Evolutionary conservation across 2,797 vertebrate species (phyloP).

Genomic region (Typhlichthys eigenmanni): DNA sequence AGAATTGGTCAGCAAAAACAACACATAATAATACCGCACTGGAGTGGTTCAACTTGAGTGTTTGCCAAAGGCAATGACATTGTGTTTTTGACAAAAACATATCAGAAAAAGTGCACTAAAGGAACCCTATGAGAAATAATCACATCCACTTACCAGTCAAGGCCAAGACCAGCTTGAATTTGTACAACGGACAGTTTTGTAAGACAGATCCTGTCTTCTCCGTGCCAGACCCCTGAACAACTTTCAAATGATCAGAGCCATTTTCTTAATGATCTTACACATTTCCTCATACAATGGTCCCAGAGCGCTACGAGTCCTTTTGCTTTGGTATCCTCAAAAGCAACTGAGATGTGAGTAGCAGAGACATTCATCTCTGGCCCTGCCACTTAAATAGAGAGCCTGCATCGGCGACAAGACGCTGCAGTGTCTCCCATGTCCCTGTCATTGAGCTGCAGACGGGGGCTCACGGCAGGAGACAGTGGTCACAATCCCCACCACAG

Average conservation of each 20-base stretch:
- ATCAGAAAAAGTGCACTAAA: conserved; percentile 21
- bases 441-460: conserved; percentile 43
- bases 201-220: conserved; percentile 27
- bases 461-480: conserved; percentile 47
- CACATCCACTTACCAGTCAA: conserved; percentile 60
- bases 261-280: no score
- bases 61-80: conserved; percentile 43
- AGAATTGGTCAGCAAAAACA: conserved; percentile 41
- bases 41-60: conserved; percentile 15
- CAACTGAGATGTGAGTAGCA: conserved; percentile 2
- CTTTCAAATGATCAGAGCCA: no score
- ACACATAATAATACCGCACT: conserved; percentile 43
- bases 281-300: no score
- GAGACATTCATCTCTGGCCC: conserved; percentile 10
- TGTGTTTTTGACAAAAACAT: conserved; percentile 20
- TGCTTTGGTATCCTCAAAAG: not conserved
- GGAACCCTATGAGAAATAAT: conserved; percentile 30
- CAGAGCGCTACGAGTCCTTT: no score
- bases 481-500: conserved; percentile 40
- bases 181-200: conserved; percentile 5
- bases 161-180: conserved; percentile 25
- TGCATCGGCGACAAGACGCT: conserved; percentile 18
- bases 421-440: conserved; percentile 31
- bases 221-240: not conserved
- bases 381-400: conserved; percentile 35